Evolutionary conservation across 1,140 invertebrate genomes (phyloP).

Genomic region (Asobara japonica): DNA sequence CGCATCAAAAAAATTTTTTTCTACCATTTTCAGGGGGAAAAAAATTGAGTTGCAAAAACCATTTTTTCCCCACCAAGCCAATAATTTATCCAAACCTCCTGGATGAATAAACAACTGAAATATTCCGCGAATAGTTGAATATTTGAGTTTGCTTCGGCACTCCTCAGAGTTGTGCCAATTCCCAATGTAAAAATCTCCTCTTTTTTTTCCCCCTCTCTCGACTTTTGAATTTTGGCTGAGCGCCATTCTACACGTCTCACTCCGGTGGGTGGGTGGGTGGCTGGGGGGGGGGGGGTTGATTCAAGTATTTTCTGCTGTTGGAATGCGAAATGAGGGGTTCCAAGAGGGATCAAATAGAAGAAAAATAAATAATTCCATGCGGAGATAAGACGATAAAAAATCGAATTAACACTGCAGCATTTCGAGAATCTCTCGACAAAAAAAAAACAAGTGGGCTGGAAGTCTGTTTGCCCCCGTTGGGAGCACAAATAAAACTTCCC

Average conservation of each 20-base stretch:
- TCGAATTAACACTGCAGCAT: too few relatives aligned
- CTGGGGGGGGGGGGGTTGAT: background rate
- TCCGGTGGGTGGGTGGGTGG: too few relatives aligned
- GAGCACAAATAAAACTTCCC: too few relatives aligned
- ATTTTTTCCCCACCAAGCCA: too few relatives aligned
- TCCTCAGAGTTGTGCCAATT: background rate
- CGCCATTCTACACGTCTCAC: constrained; percentile 2
- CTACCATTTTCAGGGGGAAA: too few relatives aligned
- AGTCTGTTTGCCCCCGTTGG: too few relatives aligned
- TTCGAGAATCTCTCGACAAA: too few relatives aligned
- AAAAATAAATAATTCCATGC: too few relatives aligned
- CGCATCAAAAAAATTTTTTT: too few relatives aligned
- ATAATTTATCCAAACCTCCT: background rate
- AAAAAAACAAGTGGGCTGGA: too few relatives aligned
- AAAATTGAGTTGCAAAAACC: too few relatives aligned
- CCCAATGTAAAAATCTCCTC: background rate
- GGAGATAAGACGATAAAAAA: background rate
- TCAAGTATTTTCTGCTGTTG: background rate
- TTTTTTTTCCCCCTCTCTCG: background rate
- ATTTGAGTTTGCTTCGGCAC: background rate
- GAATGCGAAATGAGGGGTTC: background rate
- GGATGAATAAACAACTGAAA: background rate
- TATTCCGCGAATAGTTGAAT: background rate
- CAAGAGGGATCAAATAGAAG: background rate
- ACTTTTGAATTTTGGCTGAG: background rate